phyloP scores from a whole-genome alignment of 35 echinoderm and acorn worm genomes.

The Ptychodera flava region DNA sequence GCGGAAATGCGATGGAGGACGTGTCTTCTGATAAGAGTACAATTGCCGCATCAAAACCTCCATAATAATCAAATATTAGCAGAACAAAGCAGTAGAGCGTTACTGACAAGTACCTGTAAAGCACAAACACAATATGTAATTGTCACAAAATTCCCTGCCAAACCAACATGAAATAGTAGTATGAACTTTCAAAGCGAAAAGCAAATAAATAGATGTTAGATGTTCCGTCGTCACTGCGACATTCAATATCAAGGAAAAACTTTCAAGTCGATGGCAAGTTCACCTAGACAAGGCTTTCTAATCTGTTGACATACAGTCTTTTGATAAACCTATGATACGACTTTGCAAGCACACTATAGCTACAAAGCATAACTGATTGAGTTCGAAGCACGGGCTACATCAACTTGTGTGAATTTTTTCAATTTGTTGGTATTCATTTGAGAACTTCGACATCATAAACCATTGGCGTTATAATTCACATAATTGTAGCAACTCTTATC shows the following conservation, averaged over 20 bases:
- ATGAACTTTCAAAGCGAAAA: background rate
- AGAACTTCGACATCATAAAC: too few species aligned
- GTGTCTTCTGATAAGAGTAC: background rate
- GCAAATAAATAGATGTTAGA: background rate
- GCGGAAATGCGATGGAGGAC: background rate
- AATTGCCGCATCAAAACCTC: background rate
- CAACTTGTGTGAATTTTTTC: background rate
- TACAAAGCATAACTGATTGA: background rate
- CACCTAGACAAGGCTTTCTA: background rate
- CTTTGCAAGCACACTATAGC: background rate
- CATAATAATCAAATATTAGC: background rate
- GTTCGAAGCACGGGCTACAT: background rate
- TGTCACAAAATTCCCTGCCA: background rate
- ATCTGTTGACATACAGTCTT: background rate
- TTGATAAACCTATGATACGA: too few species aligned
- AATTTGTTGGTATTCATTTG: too few species aligned
- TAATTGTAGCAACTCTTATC: background rate
- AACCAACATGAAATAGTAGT: background rate
- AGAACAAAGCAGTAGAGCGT: background rate
- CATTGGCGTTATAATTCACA: background rate
- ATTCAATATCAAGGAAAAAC: background rate
- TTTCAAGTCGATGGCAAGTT: background rate
- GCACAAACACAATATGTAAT: background rate
- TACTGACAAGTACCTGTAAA: background rate
- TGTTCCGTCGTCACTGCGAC: background rate